Base-by-base conservation (phyloP, 2,797 vertebrate species). In the Spinus pinus region DNA sequence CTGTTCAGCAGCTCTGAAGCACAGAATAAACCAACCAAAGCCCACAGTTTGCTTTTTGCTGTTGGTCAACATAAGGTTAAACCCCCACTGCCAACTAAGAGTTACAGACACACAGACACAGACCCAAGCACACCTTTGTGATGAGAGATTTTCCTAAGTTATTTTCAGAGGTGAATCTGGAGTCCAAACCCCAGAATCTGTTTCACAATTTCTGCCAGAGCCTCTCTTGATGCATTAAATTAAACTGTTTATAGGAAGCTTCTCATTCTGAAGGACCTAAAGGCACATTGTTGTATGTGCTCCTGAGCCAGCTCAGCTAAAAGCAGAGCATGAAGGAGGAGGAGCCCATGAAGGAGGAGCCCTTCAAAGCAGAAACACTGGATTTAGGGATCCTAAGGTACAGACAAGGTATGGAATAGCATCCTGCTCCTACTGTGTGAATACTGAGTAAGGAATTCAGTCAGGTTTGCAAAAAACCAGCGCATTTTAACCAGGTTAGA, bases 81-180 rank as follows among this genome's bases (percentile, higher is more conserved):
- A 18, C 27, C 56, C 67, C 61, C 64, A 19, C 14, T 72, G 70
- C 39, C 80, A 86, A 31, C 35, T 42, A 19, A 81, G 39, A 60
- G n/a, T 14, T 22, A 39, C 2, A 71, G 61, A 62, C 24, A 49
- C 31, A 28, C 0, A 56, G 7, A 60, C 33, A 46, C 20, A 54
- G 50, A 65, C 25, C 8, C 31, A 33, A 56, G 24, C 4, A 58
- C 25, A 39, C 0, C 0, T 22, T 85, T 81, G 47, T 41, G 51
- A 51, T 54, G 21, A 57, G 30, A 81, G 25, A 47, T 70, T 70
- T 72, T 47, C 37, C 60, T 41, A 4, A 75, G 35, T 2, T 16
- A 7, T 24, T 80, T 80, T 56, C 51, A 66, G 54, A 79, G 35
- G 21, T 5, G 16, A n/a, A 54, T 54, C 35, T 50, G 3, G 4